Percentiles rank a stretch among this genome's conserved stretches.
phyloP scores from a whole-genome alignment of 2,888 invertebrate genomes.

The Drosophila anomelani region DNA sequence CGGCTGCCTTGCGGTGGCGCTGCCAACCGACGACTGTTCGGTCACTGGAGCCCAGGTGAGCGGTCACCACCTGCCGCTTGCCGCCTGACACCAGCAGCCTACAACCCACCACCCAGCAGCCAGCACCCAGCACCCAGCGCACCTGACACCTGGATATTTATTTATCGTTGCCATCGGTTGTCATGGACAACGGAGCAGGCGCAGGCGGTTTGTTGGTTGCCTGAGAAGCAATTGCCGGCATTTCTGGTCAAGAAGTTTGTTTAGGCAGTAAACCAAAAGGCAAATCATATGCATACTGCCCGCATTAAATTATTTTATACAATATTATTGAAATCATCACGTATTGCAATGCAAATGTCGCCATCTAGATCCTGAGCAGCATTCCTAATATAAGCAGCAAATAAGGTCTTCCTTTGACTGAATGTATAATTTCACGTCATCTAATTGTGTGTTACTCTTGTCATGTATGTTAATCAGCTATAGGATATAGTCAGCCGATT shows the following conservation, averaged over 20 bases:
- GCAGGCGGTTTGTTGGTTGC: constrained; percentile 65
- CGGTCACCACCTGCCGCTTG: constrained; percentile 12
- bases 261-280: too few relatives aligned
- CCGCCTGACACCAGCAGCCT: background rate
- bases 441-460: background rate
- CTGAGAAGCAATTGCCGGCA: constrained; percentile 36
- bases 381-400: too few relatives aligned
- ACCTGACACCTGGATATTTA: constrained; percentile 34
- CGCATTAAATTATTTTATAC: background rate
- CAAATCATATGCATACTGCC: background rate
- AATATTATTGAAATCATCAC: background rate
- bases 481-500: too few relatives aligned
- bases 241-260: constrained; percentile 36
- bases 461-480: too few relatives aligned
- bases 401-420: background rate
- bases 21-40: constrained; percentile 42
- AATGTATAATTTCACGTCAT: background rate
- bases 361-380: background rate
- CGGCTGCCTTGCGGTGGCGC: constrained; percentile 50
- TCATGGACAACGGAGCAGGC: constrained; percentile 69
- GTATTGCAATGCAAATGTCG: background rate
- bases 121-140: constrained; percentile 10
- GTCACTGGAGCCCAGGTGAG: constrained; percentile 18
- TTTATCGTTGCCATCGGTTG: constrained; percentile 56
- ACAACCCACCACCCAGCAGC: constrained; percentile 10